A percentile compares a stretch with the other conserved stretches of the same genome.
Conservation (phyloP, 2,888 invertebrate species). For the Lapara coniferarum region DNA sequence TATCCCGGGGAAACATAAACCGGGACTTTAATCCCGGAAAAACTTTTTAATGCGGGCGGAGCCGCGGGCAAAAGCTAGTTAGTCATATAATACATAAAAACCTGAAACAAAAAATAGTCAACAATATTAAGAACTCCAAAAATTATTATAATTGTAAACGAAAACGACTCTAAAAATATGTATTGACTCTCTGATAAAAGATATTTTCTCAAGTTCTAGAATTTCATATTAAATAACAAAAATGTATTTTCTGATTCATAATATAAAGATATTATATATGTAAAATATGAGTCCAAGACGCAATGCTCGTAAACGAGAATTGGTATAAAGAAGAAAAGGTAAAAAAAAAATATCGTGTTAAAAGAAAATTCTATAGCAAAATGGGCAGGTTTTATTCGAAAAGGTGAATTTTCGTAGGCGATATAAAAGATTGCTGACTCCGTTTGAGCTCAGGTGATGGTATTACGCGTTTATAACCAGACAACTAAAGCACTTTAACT, state of each 20-base stretch:
- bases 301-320: not conserved
- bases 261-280: not conserved
- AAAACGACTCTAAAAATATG: too few relatives aligned
- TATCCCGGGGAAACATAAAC: too few relatives aligned
- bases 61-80: too few relatives aligned
- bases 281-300: slow-evolving; percentile 4
- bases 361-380: slow-evolving; percentile 22
- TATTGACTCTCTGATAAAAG: not conserved
- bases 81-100: too few relatives aligned
- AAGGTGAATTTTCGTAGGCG: slow-evolving; percentile 8
- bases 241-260: not conserved
- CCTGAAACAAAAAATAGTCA: too few relatives aligned
- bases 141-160: too few relatives aligned
- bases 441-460: slow-evolving; percentile 16
- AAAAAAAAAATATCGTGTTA: slow-evolving; percentile 15
- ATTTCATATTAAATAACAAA: not conserved
- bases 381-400: slow-evolving; percentile 20
- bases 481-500: not conserved
- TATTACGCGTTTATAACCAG: slow-evolving; percentile 10
- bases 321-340: slow-evolving; percentile 5
- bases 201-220: not conserved
- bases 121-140: too few relatives aligned
- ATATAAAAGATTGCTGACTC: slow-evolving; percentile 21
- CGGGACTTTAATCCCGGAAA: too few relatives aligned
- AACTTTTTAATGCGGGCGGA: too few relatives aligned